Evolutionary conservation across 2,113 vertebrate species (phyloP).

Genomic region (Axis porcinus): DNA sequence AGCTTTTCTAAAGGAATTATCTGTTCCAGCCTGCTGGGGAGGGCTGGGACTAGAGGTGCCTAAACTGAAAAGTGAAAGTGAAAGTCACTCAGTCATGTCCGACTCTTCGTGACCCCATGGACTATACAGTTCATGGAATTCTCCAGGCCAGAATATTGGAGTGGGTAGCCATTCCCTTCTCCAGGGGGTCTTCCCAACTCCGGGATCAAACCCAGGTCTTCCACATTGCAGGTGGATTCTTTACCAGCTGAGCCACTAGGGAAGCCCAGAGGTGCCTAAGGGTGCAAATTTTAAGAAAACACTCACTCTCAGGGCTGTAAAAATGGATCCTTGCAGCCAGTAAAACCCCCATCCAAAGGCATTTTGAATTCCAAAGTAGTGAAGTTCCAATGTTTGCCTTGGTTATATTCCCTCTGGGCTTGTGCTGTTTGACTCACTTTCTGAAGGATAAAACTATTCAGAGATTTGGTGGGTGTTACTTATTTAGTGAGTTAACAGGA

Average conservation of each 20-base stretch:
- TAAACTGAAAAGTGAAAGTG: background rate
- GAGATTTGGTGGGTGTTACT: background rate
- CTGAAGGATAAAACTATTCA: background rate
- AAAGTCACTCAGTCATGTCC: background rate
- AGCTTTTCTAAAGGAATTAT: background rate
- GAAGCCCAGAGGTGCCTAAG: background rate
- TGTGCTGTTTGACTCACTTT: background rate
- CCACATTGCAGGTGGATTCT: background rate
- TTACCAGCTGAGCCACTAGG: background rate
- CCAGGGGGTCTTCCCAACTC: background rate
- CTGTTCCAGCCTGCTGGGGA: background rate
- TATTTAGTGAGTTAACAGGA: background rate
- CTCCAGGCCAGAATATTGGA: background rate
- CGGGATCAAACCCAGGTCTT: fast-evolving
- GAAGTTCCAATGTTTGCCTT: background rate
- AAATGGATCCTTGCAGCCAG: background rate
- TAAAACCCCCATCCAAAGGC: background rate
- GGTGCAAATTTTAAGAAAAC: background rate
- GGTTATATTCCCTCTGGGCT: background rate
- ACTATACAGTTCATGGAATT: background rate
- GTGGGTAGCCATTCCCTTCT: background rate
- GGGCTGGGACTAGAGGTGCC: too few species aligned
- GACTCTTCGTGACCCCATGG: background rate
- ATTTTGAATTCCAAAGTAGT: background rate
- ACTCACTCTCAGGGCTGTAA: background rate